Conservation (phyloP, 2,113 vertebrate genomes). For the Mastomys natalensis region DNA sequence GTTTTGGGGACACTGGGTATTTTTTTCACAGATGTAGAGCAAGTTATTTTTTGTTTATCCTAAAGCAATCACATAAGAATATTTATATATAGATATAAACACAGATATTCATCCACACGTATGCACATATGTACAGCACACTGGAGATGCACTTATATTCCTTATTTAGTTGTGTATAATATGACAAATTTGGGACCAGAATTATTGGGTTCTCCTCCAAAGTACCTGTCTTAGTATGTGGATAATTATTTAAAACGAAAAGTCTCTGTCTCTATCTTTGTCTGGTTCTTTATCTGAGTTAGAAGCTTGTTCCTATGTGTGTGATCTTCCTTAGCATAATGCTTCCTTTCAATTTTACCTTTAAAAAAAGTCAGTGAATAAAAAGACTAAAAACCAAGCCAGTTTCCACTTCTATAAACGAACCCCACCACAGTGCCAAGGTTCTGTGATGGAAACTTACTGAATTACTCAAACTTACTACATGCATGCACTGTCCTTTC, state of each 20-base stretch:
- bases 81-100: background rate
- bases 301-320: conserved; percentile 50
- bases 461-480: background rate
- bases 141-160: background rate
- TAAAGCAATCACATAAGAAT: background rate
- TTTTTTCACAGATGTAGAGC: conserved; percentile 15
- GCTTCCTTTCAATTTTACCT: conserved; percentile 34
- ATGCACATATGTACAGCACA: background rate
- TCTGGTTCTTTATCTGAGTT: conserved; percentile 7
- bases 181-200: background rate
- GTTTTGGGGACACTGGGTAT: conserved; percentile 25
- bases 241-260: conserved; percentile 35
- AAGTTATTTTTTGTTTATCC: conserved; percentile 29
- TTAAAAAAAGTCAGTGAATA: conserved; percentile 48
- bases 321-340: background rate
- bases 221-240: background rate
- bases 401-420: conserved; percentile 40
- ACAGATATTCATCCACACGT: background rate
- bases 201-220: background rate
- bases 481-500: background rate
- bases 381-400: conserved; percentile 49
- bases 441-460: background rate
- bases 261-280: background rate
- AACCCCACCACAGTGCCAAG: background rate
- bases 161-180: background rate